Evolutionary conservation across 2,888 invertebrate species (phyloP), one percentile per base, ranked within the genome.

Genomic region (Calliscelio sp.): DNA sequence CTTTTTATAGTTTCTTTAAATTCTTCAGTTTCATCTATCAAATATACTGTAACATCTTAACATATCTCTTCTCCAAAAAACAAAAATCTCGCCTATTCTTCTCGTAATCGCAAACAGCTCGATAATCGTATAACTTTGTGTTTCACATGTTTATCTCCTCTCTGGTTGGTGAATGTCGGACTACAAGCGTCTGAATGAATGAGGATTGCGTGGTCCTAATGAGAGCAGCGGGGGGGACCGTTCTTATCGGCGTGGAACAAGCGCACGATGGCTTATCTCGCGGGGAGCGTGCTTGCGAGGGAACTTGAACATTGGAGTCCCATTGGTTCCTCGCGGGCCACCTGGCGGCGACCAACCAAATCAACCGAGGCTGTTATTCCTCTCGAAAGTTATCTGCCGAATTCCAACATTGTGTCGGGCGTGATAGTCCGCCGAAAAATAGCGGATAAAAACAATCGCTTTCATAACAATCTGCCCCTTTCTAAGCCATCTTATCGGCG

Each of bases 161-260:
- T 44, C 49, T 35, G 14, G 46, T 79, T 74, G 57, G 57, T 75
- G 68, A 82, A 84, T 82, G 89, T 90, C 89, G 88, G 89, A 89
- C 88, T 90, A 88, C 89, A 87, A 89, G 87, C 85, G 86, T 86
- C 87, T 83, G 89, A 89, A 90, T 91, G 90, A 91, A 90, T 89
- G 90, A 87, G 87, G 87, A 89, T 90, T 86, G 89, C 86, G 82
- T 85, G 86, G 75, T 85, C 80, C 82, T 83, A 83, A 78, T 84
- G 74, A 46, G 49, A 63, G 70, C 35, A 66, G 70, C 51, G 63
- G 68, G 86, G 35, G 14, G 35, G 35, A 35, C n/a, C n/a, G n/a
- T n/a, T 88, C 87, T 79, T 79, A 74, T 86, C 85, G 44, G 32
- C 53, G 46, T 41, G 38, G 80, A 85, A 84, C 85, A 86, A 83